phyloP scores from a whole-genome alignment of 1,140 invertebrate genomes.

The Lamellibrachia luymesi region DNA sequence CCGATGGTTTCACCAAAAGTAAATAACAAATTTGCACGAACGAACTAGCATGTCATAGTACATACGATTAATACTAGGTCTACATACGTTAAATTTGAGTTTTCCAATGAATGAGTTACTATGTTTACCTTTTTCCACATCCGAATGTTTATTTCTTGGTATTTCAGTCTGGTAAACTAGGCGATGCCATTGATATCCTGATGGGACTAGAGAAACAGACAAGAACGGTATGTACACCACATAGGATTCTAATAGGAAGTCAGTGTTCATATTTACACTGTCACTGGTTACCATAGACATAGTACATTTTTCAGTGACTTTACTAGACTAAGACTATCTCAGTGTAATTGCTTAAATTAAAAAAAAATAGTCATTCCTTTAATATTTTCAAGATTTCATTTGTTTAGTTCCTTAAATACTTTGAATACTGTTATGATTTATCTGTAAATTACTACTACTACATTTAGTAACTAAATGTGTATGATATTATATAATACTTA shows the following conservation, averaged over 20 bases:
- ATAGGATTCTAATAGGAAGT: neutral
- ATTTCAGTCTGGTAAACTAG: slow-evolving; percentile 75
- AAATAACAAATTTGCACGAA: too few species aligned
- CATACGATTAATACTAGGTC: neutral
- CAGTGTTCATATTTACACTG: neutral
- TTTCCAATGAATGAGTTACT: neutral
- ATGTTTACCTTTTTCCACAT: slow-evolving; percentile 10
- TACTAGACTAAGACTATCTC: too few species aligned
- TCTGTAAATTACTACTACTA: neutral
- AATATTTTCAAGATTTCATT: too few species aligned
- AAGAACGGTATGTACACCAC: slow-evolving; percentile 71
- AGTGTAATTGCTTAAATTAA: too few species aligned
- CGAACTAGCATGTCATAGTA: too few species aligned
- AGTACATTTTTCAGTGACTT: too few species aligned
- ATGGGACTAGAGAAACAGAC: slow-evolving; percentile 93
- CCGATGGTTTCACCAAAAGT: too few species aligned
- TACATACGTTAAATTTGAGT: neutral
- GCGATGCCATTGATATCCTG: slow-evolving; percentile 89
- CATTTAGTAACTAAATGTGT: too few species aligned
- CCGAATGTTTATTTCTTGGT: neutral
- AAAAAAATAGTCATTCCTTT: too few species aligned
- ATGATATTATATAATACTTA: too few species aligned
- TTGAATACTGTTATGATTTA: neutral
- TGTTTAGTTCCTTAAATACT: neutral
- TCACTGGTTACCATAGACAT: too few species aligned